Base-by-base conservation (phyloP, 2,797 vertebrate species). In the Protosalanx chinensis region DNA sequence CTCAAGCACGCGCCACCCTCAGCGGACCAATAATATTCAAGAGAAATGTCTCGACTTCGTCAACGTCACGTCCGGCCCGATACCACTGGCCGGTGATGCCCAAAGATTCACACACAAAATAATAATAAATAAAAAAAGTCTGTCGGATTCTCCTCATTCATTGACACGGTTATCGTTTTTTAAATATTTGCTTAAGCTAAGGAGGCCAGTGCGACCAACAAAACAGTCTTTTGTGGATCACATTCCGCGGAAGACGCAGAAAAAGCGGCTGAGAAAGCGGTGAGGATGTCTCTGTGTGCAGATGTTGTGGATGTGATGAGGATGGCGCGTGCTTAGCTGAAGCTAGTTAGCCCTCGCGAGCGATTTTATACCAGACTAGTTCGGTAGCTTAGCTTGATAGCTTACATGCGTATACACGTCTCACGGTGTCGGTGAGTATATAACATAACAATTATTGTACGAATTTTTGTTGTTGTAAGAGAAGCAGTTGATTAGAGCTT, bases 1-100 rank as follows among this genome's bases (percentile, higher is more conserved):
- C 85, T 85, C 81, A 76, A 84, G 83, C 93, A 93, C 95, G 94
- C 95, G 93, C 95, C 95, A 96, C 95, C 92, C 84, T 68, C 66
- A 37, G 29, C 67, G 62, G 80, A 71, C 95, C 95, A 96, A 96
- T 96, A 87, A 76, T 81, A 67, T 78, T 51, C 23, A 1, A 63
- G 65, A 79, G 85, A 80, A 81, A 29, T 23, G n/a, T 16, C 68
- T 62, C 77, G 81, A 91, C 91, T 89, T 87, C 86, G 75, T 79
- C 12, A 2, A 18, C 20, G 20, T 72, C 57, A 82, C 90, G 92
- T 93, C 93, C 93, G 89, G 90, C 76, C 84, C 86, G 75, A 71
- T 65, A 68, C 46, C 60, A 29, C 64, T 84, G 79, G 72, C 83
- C 84, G 86, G 83, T 79, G 86, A 84, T 83, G 76, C 74, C 77